Evolutionary conservation across 2,797 vertebrate species (phyloP), one percentile per base, ranked within the genome.

Genomic region (Molothrus ater): DNA sequence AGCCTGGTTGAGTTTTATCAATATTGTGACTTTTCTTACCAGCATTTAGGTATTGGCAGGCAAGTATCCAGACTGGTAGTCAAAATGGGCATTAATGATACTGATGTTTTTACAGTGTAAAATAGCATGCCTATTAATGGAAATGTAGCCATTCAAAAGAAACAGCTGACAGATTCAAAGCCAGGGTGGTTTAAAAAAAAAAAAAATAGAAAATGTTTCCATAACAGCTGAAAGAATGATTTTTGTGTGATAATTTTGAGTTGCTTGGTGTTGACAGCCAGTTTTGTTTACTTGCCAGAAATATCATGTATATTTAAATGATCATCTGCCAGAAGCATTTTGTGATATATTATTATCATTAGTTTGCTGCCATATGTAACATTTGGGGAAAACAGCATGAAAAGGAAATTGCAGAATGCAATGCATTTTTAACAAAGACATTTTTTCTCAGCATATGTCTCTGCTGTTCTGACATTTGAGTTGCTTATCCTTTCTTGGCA

Each of bases 281-380:
- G 24, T 75, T 86, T 60, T 69, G 34, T 42, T 93, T 87, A 64
- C 47, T 85, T 80, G 56, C 73, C 69, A 79, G 63, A 86, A 93
- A 90, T 81, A 50, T 15, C 7, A 2, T 43, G 10, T 60, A 26
- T 85, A 28, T 95, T 95, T 82, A 92, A 95, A 82, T 85, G 96
- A 97, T 97, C 98, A 97, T 96, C 97, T 97, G 97, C 97, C 95
- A 88, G 85, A 92, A 93, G 83, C 83, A 86, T 93, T 74, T 74
- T 89, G 86, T 92, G 89, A 91, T 96, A 80, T 78, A 59, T 92
- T 93, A 88, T 83, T 89, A 79, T 47, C 28, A 26, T 89, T n/a
- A 82, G 65, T 80, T 76, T 38, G 34, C 75, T 94, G 56, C 71
- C 91, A 38, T 80, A 48, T 81, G 50, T 82, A 73, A 91, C 26